Evolutionary conservation across 2,888 invertebrate genomes (phyloP).

Genomic region (Thereva nobilitata): DNA sequence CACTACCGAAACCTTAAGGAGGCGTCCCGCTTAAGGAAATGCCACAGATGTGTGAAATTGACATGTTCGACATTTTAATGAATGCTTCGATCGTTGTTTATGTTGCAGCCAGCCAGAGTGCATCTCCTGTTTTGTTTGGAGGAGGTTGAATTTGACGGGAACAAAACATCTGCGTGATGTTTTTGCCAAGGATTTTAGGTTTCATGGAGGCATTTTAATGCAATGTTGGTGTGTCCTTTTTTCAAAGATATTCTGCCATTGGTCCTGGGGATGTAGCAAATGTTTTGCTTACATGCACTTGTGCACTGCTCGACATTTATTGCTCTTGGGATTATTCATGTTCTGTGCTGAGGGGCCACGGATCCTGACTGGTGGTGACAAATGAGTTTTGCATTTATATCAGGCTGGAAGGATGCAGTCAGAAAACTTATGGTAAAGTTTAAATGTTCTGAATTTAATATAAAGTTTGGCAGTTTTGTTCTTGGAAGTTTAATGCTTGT

Average conservation of each 20-base stretch:
- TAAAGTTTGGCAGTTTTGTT: too few relatives aligned
- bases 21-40: background rate
- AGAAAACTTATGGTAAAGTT: too few relatives aligned
- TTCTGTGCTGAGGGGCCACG: background rate
- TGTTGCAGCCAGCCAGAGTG: background rate
- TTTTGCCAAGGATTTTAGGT: background rate
- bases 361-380: background rate
- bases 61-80: conserved; percentile 10
- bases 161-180: conserved; percentile 5
- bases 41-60: background rate
- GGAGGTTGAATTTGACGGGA: background rate
- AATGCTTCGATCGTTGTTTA: conserved; percentile 1
- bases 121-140: background rate
- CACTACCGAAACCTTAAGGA: background rate
- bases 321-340: background rate
- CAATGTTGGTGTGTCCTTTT: too few relatives aligned
- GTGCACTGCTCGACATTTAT: background rate
- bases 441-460: too few relatives aligned
- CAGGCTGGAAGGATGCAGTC: too few relatives aligned
- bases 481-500: too few relatives aligned
- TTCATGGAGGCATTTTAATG: too few relatives aligned
- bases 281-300: too few relatives aligned
- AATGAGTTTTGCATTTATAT: background rate
- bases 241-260: too few relatives aligned
- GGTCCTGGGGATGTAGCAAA: too few relatives aligned